Conservation (phyloP, 2,797 vertebrate genomes). For the Diceros bicornis region DNA sequence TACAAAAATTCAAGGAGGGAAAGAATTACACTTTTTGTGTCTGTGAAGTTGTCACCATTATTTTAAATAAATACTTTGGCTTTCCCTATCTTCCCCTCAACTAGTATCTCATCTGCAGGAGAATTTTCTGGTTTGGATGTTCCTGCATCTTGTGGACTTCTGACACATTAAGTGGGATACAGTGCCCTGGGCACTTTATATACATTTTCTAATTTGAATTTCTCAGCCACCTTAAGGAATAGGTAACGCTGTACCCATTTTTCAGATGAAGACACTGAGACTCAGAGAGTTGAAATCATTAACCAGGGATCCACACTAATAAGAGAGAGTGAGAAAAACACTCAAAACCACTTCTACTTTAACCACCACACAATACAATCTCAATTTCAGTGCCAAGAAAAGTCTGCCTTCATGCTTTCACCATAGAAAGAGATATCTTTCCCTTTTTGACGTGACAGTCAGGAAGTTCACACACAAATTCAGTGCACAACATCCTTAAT, state of each 20-base stretch:
- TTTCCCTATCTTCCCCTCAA: not conserved
- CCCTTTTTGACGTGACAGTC: not conserved
- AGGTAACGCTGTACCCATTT: not conserved
- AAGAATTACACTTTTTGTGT: not conserved
- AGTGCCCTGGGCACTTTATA: not conserved
- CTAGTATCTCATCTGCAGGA: not conserved
- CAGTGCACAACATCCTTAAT: not conserved
- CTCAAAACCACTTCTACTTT: not conserved
- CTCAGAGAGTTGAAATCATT: not conserved
- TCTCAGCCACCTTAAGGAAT: not conserved
- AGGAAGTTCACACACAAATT: slow-evolving; percentile 9
- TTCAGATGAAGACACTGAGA: not conserved
- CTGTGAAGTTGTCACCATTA: not conserved
- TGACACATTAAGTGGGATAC: not conserved
- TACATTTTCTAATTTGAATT: not conserved
- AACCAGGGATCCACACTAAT: not conserved
- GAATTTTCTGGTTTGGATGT: not conserved
- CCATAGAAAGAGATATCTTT: not conserved
- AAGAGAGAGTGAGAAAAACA: not conserved
- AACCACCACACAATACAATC: not conserved
- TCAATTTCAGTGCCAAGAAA: not conserved
- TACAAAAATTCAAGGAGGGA: not conserved
- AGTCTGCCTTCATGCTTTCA: not conserved
- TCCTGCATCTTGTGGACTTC: not conserved
- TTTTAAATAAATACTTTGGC: not conserved